These are phyloP conservation scores for Temnothorax unifasciatus DNA, from an alignment of 2,888 invertebrate genomes.

Conservation along the genomic window DNA sequence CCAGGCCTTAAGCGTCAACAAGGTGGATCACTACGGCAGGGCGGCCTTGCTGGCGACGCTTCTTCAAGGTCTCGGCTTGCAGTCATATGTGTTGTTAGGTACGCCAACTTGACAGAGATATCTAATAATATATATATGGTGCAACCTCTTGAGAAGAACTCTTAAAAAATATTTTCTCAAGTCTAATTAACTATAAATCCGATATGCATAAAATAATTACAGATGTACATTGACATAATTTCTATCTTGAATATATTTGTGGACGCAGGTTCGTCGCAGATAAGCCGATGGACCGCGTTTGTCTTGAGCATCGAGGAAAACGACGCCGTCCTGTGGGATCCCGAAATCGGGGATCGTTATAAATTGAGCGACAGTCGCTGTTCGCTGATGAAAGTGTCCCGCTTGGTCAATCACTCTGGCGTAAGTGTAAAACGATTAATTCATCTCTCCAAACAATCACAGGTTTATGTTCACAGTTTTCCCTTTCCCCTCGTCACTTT, in stretches of 20 bases:
- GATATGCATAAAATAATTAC: neutral
- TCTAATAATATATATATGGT: neutral
- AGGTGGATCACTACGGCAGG: conserved; percentile 84
- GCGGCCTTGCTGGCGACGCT: conserved; percentile 82
- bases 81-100: conserved; percentile 83
- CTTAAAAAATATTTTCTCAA: neutral
- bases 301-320: conserved; percentile 79
- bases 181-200: neutral
- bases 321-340: conserved; percentile 81
- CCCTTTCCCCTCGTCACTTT: neutral
- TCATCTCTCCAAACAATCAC: neutral
- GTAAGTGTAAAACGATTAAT: conserved; percentile 73
- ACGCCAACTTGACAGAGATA: neutral
- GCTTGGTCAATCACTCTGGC: conserved; percentile 82
- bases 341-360: conserved; percentile 82
- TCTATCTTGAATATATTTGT: neutral
- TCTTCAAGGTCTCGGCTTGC: conserved; percentile 80
- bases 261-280: conserved; percentile 82
- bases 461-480: neutral
- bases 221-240: neutral
- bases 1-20: conserved; percentile 83
- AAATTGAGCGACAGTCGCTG: conserved; percentile 82
- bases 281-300: conserved; percentile 83
- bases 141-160: neutral
- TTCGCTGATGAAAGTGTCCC: conserved; percentile 80